Base-by-base conservation (phyloP, 2,113 vertebrate species). In the Orcinus orca region DNA sequence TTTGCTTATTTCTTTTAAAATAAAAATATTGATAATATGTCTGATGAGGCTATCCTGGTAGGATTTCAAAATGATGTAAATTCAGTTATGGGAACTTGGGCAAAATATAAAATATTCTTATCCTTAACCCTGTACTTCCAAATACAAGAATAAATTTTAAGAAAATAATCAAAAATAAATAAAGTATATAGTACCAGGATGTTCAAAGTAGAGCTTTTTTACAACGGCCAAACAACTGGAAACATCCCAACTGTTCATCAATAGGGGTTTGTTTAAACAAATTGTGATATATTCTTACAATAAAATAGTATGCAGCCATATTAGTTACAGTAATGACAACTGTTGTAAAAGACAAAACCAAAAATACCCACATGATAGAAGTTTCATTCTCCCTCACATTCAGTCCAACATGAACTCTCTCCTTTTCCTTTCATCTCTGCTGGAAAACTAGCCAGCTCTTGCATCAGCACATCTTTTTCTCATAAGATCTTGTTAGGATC, bases 391-490 rank as follows among this genome's bases (percentile, higher is more conserved):
- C 50, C 65, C 26, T 79, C 84, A 41, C 36, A 17, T 89, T 74
- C 81, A 31, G 26, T 63, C 65, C 67, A 68, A 36, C 67, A 77
- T 87, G 47, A 90, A 55, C 31, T 88, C 18, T 94, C 10, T 79
- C 14, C 12, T 47, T 50, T 88, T 12, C 79, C 62, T 91, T 55
- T 58, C 25, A 92, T 55, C 62, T 90, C 90, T 62, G 38, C 67
- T 91, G 85, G 74, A 96, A 92, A 92, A 95, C 23, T 20, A 92
- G 77, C 26, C 60, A 81, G 18, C 38, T 73, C 62, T 93, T 90
- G 31, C 4, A 33, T 38, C 25, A n/a, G 36, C 26, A 33, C 58
- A 53, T 82, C 25, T 93, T 90, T 67, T 87, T 88, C 76, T 88
- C 44, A 62, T 53, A 79, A 88, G 70, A 67, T 18, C 38, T 62